These are phyloP conservation scores for Saturnia pavonia DNA, from an alignment of 2,888 invertebrate species.

Conservation along the genomic window DNA sequence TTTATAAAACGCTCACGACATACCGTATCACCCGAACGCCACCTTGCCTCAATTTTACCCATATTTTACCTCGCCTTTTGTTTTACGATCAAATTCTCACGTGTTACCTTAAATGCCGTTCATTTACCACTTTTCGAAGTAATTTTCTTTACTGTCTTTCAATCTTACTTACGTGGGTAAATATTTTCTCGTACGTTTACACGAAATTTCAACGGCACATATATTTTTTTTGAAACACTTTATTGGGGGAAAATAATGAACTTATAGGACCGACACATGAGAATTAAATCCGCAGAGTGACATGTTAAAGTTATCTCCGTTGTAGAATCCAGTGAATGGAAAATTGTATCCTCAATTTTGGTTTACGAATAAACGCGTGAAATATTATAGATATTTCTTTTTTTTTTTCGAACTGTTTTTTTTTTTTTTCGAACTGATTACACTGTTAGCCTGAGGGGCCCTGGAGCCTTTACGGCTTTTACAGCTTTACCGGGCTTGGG, in stretches of 20 bases:
- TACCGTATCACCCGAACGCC: neutral
- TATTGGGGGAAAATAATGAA: neutral
- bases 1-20: slow-evolving; percentile 1
- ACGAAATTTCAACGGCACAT: neutral
- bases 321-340: too few species aligned
- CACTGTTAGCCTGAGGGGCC: too few species aligned
- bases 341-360: too few species aligned
- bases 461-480: too few species aligned
- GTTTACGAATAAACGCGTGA: too few species aligned
- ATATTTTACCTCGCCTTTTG: slow-evolving; percentile 18
- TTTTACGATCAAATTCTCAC: slow-evolving; percentile 21
- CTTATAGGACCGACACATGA: too few species aligned
- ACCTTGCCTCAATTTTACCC: neutral
- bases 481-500: too few species aligned
- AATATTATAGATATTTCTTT: too few species aligned
- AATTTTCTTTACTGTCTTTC: neutral
- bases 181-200: neutral
- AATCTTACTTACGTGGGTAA: neutral
- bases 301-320: too few species aligned
- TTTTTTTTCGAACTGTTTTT: too few species aligned
- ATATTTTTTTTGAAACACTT: neutral
- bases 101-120: slow-evolving; percentile 18
- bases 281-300: too few species aligned
- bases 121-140: slow-evolving; percentile 15
- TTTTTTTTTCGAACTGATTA: too few species aligned